Evolutionary conservation across 2,113 vertebrate species (phyloP).

Genomic region (Periophthalmodon schlosseri): DNA sequence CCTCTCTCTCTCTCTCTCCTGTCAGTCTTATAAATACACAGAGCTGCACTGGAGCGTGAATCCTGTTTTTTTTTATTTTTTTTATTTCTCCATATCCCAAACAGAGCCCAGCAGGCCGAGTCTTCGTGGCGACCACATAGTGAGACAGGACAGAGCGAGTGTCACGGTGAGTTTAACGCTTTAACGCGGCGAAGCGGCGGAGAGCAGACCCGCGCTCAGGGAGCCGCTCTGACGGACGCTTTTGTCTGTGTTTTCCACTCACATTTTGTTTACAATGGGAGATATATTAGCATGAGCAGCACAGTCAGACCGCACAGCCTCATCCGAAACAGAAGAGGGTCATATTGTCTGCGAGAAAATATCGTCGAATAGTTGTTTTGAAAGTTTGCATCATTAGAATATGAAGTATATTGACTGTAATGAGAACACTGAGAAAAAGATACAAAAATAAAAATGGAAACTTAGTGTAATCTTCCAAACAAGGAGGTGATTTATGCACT

Average conservation of each 20-base stretch:
- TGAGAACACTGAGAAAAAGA: no score
- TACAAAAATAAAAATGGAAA: no score
- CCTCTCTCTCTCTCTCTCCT: background rate
- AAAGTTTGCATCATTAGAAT: no score
- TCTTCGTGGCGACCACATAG: slow-evolving; percentile 4
- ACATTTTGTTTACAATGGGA: background rate
- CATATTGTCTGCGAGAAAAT: no score
- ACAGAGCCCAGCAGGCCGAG: slow-evolving; percentile 3
- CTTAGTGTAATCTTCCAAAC: no score
- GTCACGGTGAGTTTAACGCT: slow-evolving; percentile 8
- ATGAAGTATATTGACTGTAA: no score
- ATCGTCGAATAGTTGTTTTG: no score
- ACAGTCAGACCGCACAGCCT: no score
- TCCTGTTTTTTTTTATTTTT: background rate
- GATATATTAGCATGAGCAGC: background rate
- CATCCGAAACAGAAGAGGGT: no score
- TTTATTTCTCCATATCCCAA: background rate
- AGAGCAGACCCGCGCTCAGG: background rate
- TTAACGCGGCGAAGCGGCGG: background rate
- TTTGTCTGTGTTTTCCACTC: background rate
- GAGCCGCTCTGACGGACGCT: background rate
- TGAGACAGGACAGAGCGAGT: slow-evolving; percentile 1
- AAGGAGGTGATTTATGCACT: no score
- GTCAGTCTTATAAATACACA: background rate
- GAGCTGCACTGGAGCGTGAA: background rate